Evolutionary conservation across 2,888 invertebrate genomes (phyloP), one percentile per base, ranked within the genome.

Genomic region (Tromatobia lineatoria): DNA sequence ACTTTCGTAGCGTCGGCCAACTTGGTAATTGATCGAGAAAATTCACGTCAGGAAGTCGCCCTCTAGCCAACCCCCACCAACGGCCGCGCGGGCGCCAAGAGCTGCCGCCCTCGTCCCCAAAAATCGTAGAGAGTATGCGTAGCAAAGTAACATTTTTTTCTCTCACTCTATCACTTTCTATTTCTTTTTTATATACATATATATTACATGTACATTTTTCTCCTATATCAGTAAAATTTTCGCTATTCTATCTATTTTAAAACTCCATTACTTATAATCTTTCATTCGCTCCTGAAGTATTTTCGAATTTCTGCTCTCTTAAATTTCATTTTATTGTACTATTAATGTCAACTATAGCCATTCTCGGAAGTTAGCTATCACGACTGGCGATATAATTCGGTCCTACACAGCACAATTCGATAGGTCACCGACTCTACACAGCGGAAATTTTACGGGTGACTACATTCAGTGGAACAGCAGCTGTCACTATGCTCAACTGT

Each of bases 11-110:
- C 23, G 69, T 59, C 66, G 34, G 73, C 69, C 69, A 67, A 82
- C 73, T 78, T 78, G 50, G 50, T 82, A 78, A 82, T 83, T 76
- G 79, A 80, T 83, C 83, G 83, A 75, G 66, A 80, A 71, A 83
- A 80, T 80, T 80, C 79, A 80, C 83, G 75, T 71, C 75, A 66
- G 70, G 70, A 80, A 75, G 70, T 34, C 45, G 59, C 29, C 47
- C 69, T 50, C 25, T 66, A 59, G 34, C 42, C n/a, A 45, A 34
- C 25, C 20, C 20, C 45, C 23, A 20, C 20, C 7, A 2, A 4
- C 29, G 7, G 8, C 15, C n/a, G 61, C 64, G 64, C 57, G 57
- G 45, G 59, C 74, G 61, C 57, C 57, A 23, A 67, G 23, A 38
- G 25, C 67, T n/a, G 34, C 54, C 18, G 38, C 29, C 52, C 18